phyloP scores from a whole-genome alignment of 2,113 vertebrate genomes.

The Polypterus bichir region DNA sequence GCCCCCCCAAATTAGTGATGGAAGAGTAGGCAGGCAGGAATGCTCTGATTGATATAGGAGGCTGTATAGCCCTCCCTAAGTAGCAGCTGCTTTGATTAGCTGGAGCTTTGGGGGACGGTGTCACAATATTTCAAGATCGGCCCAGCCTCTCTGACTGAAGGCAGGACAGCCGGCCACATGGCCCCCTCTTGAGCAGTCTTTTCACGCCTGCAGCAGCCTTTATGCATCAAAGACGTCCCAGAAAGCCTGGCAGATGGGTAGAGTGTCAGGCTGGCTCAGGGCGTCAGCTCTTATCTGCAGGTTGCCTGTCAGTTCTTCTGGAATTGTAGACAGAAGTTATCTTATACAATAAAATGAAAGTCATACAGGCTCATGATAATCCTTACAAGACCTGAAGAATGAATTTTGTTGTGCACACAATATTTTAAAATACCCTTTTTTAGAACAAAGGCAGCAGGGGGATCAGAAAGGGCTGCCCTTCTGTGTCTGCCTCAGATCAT shows the following conservation, averaged over 20 bases:
- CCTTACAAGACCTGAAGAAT: too few species aligned
- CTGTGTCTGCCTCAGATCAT: too few species aligned
- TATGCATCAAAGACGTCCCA: slow-evolving; percentile 33
- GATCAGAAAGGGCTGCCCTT: too few species aligned
- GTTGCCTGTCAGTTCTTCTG: too few species aligned
- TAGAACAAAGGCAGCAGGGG: too few species aligned
- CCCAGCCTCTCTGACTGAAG: neutral
- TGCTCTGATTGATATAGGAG: slow-evolving; percentile 29
- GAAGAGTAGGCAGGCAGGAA: slow-evolving; percentile 33
- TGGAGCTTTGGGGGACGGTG: slow-evolving; percentile 35
- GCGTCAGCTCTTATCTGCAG: too few species aligned
- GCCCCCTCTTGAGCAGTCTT: slow-evolving; percentile 33
- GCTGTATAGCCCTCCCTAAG: slow-evolving; percentile 31
- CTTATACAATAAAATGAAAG: too few species aligned
- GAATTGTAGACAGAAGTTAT: too few species aligned
- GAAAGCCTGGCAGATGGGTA: slow-evolving; percentile 51
- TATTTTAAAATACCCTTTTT: too few species aligned
- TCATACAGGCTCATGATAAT: too few species aligned
- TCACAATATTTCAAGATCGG: slow-evolving; percentile 41
- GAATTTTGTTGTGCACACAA: too few species aligned
- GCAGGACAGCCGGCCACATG: slow-evolving; percentile 38
- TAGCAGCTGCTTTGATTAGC: slow-evolving; percentile 44
- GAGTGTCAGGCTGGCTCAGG: neutral
- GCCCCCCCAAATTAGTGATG: slow-evolving; percentile 44
- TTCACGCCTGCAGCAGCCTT: slow-evolving; percentile 35